Base-by-base conservation (phyloP, 2,888 invertebrate genomes). In the Parthenolecanium corni region DNA sequence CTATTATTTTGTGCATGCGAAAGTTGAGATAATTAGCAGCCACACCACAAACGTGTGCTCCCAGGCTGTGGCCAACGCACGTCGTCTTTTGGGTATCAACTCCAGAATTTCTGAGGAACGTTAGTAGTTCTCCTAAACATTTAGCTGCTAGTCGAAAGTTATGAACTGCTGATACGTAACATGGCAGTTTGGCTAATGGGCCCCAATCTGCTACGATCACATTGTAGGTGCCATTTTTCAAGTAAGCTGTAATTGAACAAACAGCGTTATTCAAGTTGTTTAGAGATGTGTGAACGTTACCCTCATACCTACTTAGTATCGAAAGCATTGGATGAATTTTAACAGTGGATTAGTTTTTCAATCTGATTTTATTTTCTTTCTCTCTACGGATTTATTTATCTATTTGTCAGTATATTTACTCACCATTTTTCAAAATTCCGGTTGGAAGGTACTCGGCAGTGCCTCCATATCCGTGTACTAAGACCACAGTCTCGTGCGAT, bases 171-270 rank as follows among this genome's bases (percentile, higher is more conserved):
- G 86, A 84, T 46, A 83, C 81, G 72, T 84, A 84, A 74, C 72
- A 71, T 71, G 77, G 75, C 83, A 87, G 0, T 84, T 85, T 0
- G 82, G 82, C 70, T 79, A 88, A 76, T 3, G 76, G 75, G n/a
- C 86, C 84, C 87, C 87, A 88, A 73, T 87, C 86, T 53, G 86
- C 76, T 74, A 86, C 77, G 73, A 87, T 81, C 38, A 86, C 83
- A 73, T 87, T 88, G 76, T 84, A 86, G 64, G 81, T 81, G 2
- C 85, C 85, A 70, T 84, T 83, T 4, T 78, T 78, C 25, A 86
- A 73, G 71, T 87, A 87, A 12, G 87, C 86, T 85, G 72, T 42
- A 58, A 31, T 31, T 31, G 31, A 31, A 9, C n/a, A 31, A 31
- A 31, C 31, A 9, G 31, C n/a, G n/a, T n/a, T n/a, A n/a, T n/a